A percentile compares a stretch with the other conserved stretches of the same genome.
phyloP scores from a whole-genome alignment of 2,888 invertebrate species.

The Oscheius onirici region DNA sequence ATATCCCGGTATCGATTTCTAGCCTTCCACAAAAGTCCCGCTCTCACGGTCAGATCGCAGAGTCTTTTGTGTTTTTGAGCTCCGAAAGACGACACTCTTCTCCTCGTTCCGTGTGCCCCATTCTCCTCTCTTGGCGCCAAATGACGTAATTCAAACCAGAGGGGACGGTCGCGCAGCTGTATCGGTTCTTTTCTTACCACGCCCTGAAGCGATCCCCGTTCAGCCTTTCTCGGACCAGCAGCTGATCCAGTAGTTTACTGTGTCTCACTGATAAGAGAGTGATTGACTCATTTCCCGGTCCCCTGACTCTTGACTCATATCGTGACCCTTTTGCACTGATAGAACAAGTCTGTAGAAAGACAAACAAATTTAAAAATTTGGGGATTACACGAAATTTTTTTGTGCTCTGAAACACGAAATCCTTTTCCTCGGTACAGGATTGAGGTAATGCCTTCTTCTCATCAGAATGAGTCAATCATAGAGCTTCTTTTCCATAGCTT shows the following conservation, averaged over 20 bases:
- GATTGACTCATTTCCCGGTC: too few relatives aligned
- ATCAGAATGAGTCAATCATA: too few relatives aligned
- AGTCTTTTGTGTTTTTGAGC: constrained; percentile 3
- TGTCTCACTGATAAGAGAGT: neutral
- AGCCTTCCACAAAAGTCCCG: neutral
- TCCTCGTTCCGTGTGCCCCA: neutral
- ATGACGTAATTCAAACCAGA: constrained; percentile 25
- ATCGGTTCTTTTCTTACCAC: neutral
- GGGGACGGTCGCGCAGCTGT: constrained; percentile 5
- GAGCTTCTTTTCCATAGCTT: too few relatives aligned
- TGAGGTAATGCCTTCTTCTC: too few relatives aligned
- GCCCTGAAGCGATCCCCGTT: neutral
- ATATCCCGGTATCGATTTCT: constrained; percentile 9
- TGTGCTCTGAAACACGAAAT: too few relatives aligned
- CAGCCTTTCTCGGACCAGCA: neutral
- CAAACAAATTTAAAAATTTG: too few relatives aligned
- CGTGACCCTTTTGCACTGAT: too few relatives aligned
- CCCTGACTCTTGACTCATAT: too few relatives aligned
- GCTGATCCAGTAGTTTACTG: neutral
- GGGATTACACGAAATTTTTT: too few relatives aligned
- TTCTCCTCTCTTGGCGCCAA: constrained; percentile 20
- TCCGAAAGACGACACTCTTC: constrained; percentile 6
- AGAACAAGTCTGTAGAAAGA: too few relatives aligned
- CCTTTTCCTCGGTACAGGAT: too few relatives aligned
- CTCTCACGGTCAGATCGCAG: too few relatives aligned